These are phyloP conservation scores for Entomyzon cyanotis DNA, from an alignment of 2,113 vertebrate species.

Conservation along the genomic window DNA sequence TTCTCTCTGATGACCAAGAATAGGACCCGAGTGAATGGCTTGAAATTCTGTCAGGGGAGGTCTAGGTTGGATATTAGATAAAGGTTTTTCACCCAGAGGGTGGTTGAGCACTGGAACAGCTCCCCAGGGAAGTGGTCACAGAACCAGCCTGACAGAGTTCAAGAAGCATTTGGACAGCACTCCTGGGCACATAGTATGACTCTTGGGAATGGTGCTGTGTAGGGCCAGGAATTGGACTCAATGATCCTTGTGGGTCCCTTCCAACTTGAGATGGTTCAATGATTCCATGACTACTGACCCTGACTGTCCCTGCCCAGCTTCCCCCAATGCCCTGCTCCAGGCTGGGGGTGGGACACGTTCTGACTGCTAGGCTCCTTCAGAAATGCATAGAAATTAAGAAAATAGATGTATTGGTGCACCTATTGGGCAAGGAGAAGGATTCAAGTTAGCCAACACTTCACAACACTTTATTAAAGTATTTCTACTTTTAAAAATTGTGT, in stretches of 20 bases:
- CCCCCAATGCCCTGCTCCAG: neutral
- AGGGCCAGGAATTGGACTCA: neutral
- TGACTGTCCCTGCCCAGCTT: neutral
- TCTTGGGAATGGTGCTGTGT: neutral
- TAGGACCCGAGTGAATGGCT: neutral
- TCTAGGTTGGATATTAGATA: neutral
- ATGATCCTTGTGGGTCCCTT: neutral
- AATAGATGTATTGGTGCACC: neutral
- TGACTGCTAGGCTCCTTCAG: neutral
- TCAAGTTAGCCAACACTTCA: neutral
- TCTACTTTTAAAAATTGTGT: neutral
- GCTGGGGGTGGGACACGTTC: fast-evolving
- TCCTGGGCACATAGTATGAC: neutral
- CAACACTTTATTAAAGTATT: neutral
- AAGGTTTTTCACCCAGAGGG: neutral
- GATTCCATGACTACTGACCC: neutral
- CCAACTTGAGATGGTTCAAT: neutral
- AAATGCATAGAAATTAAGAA: neutral
- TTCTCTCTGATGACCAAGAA: neutral
- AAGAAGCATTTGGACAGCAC: neutral
- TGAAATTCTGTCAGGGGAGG: neutral
- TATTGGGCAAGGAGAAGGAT: neutral
- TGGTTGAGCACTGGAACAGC: neutral
- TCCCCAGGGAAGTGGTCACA: neutral
- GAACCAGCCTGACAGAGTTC: neutral